phyloP scores from a whole-genome alignment of 2,888 invertebrate species.

The Mystacides longicornis region DNA sequence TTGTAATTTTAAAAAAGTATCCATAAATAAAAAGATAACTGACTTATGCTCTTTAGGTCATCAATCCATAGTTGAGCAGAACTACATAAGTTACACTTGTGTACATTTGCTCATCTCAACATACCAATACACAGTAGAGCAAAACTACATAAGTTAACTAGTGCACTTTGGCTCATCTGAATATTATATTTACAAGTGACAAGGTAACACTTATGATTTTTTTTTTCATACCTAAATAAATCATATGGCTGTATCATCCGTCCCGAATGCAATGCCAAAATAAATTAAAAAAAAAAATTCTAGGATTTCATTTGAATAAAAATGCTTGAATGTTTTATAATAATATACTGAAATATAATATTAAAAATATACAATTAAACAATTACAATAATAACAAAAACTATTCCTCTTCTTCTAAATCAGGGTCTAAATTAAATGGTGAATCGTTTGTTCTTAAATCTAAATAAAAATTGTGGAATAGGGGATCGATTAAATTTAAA shows the following conservation, averaged over 20 bases:
- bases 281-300: neutral
- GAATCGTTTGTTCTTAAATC: neutral
- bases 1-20: neutral
- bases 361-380: neutral
- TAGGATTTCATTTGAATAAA: neutral
- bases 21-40: neutral
- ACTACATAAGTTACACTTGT: slow-evolving; percentile 3
- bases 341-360: neutral
- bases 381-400: neutral
- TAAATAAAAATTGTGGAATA: neutral
- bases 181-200: neutral
- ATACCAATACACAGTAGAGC: neutral
- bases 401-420: neutral
- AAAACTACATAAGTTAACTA: slow-evolving; percentile 2
- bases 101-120: slow-evolving; percentile 1
- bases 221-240: neutral
- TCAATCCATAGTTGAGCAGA: neutral
- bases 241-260: neutral
- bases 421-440: slow-evolving; percentile 1
- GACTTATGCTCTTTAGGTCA: neutral
- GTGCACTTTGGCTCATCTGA: slow-evolving; percentile 1
- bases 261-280: neutral
- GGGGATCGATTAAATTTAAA: neutral
- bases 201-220: neutral
- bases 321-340: neutral